Base-by-base conservation (phyloP, 2,888 invertebrate species). In the Philaethria dido region DNA sequence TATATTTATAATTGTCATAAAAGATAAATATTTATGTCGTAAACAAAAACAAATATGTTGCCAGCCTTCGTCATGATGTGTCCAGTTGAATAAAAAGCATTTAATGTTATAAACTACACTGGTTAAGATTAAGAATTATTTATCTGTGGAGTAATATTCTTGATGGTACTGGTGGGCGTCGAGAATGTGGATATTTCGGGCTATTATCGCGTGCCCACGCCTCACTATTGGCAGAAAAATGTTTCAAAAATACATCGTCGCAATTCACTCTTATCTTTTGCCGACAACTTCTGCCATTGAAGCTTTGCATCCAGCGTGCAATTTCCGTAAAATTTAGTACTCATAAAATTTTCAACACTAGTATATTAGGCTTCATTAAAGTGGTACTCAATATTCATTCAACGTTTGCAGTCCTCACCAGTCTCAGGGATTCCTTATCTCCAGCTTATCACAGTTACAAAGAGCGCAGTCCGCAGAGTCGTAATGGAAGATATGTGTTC, bases 401-500 rank as follows among this genome's bases (percentile, higher is more conserved):
- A 65, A 63, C 60, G 57, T 18, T 80, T 77, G 79, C 80, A 77
- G 76, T 79, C 78, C 64, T 72, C 72, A 62, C 50, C 18, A 55
- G 69, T 67, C 65, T 55, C 66, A 54, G 73, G 69, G 69, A n/a
- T 61, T 60, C 57, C 68, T 86, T 88, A 89, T 90, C 89, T 84
- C 67, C 74, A 77, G 76, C 82, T 87, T 88, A 90, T 89, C 88
- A 81, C 81, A 80, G 83, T 84, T 85, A 82, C 87, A 78, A 80
- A 84, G 86, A 87, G 85, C 79, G 77, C 79, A 84, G 86, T 86
- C 85, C 79, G 77, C 79, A 82, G 83, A 86, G 81, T 80, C 86
- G 83, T 90, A 90, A 90, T 91, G 88, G 90, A 89, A 88, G 86
- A 90, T 89, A 85, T 89, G 86, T 92, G 90, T 91, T 87, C 85